These are phyloP conservation scores for Peromyscus nudipes DNA, from an alignment of 2,797 vertebrate species.

Conservation along the genomic window DNA sequence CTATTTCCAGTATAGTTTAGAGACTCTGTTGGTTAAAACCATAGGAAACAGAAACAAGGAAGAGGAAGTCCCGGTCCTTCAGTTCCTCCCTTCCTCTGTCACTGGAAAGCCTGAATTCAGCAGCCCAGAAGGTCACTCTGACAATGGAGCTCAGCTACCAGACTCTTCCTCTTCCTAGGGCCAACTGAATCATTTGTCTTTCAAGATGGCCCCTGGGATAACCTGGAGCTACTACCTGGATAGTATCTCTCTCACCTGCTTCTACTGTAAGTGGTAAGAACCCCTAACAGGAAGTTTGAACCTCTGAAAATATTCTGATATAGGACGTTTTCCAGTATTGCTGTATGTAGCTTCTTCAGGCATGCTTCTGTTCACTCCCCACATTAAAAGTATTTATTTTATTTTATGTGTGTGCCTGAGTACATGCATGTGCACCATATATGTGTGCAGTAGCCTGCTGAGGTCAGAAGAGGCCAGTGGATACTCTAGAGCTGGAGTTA, in stretches of 20 bases:
- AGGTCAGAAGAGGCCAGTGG: not conserved
- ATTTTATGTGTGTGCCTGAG: not conserved
- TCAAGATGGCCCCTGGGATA: not conserved
- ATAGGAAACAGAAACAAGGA: not conserved
- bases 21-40: not conserved
- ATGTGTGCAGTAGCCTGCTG: not conserved
- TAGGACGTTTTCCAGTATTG: not conserved
- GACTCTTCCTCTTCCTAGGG: not conserved
- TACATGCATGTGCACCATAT: not conserved
- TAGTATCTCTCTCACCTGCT: not conserved
- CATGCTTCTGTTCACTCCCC: not conserved
- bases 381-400: not conserved
- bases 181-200: not conserved
- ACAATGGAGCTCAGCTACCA: not conserved
- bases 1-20: conserved; percentile 10
- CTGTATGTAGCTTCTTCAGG: not conserved
- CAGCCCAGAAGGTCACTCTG: not conserved
- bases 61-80: not conserved
- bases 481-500: too few relatives aligned
- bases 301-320: conserved; percentile 22
- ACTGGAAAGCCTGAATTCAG: not conserved
- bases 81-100: not conserved
- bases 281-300: not conserved
- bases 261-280: not conserved
- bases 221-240: not conserved